Evolutionary conservation across 1,140 invertebrate species (phyloP), one percentile per base, ranked within the genome.

Genomic region (Maniola jurtina): DNA sequence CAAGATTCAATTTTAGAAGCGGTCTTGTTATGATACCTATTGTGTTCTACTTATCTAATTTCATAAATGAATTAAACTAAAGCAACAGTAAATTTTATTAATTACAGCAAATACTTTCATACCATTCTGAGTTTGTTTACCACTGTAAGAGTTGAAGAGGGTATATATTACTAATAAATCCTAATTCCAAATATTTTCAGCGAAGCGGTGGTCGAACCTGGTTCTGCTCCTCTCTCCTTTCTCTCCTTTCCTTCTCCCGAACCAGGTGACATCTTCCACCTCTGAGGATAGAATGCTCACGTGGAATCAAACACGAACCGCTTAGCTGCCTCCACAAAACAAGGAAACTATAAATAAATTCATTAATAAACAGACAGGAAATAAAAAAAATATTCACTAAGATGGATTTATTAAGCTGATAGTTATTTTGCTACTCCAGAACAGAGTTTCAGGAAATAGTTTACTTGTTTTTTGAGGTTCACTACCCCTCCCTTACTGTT

Each of bases 301-400:
- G 88, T 90, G 86, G 82, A 85, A 88, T 90, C 86, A 34, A 68
- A 64, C 66, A 74, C 64, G 86, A 90, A 83, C 79, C 86, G 88
- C 86, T 86, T 74, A 90, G 88, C 88, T 90, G 88, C 88, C 88
- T 90, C 80, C 56, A 48, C 61, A 55, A 70, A 82, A 76, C 66
- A 78, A 71, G 67, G 61, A 52, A 69, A 64, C 58, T 64, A 13
- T 4, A 52, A 52, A 16, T 14, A 6, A 47, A n/a, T n/a, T n/a
- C 1, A 9, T 9, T 11, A 40, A 9, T 9, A 40, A 1, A 4
- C 25, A 25, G 25, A 25, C 4, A 42, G 5, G 40, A 13, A 42
- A 10, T 16, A 33, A 52, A 16, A 7, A 47, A 47, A n/a, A 2
- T n/a, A 14, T 40, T 9, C 38, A 40, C 10, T 9, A 40, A 9